Conservation (phyloP, 2,888 invertebrate genomes). For the Heliconius aoede region DNA sequence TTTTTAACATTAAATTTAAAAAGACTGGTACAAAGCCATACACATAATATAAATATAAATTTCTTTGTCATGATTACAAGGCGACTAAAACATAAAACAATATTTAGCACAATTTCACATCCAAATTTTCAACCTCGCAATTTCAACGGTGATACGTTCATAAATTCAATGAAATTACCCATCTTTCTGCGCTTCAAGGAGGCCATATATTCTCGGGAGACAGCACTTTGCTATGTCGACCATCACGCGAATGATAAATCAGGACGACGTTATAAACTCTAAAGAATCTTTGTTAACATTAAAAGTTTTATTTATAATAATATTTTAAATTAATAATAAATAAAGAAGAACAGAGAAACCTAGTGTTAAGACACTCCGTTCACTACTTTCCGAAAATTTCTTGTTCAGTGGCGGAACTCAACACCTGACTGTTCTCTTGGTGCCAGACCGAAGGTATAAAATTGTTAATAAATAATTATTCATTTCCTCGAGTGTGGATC, state of each 20-base stretch:
- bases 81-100: constrained; percentile 49
- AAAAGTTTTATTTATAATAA: constrained; percentile 28
- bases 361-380: no score
- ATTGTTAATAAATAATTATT: no score
- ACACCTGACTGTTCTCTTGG: no score
- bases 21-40: not conserved
- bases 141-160: constrained; percentile 77
- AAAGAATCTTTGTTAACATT: constrained; percentile 58
- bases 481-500: no score
- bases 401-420: no score
- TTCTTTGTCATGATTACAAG: constrained; percentile 27
- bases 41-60: not conserved
- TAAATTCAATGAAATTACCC: constrained; percentile 82
- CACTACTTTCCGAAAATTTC: no score
- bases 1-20: not conserved
- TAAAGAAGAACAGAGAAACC: no score
- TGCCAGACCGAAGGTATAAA: no score
- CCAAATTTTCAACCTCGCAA: constrained; percentile 72
- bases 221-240: constrained; percentile 76
- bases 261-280: constrained; percentile 62
- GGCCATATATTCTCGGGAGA: constrained; percentile 78
- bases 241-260: constrained; percentile 79
- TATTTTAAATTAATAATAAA: no score
- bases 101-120: constrained; percentile 71
- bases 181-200: constrained; percentile 81